Conservation (phyloP, 2,113 vertebrate species). For the Tricholaema leucomelas region DNA sequence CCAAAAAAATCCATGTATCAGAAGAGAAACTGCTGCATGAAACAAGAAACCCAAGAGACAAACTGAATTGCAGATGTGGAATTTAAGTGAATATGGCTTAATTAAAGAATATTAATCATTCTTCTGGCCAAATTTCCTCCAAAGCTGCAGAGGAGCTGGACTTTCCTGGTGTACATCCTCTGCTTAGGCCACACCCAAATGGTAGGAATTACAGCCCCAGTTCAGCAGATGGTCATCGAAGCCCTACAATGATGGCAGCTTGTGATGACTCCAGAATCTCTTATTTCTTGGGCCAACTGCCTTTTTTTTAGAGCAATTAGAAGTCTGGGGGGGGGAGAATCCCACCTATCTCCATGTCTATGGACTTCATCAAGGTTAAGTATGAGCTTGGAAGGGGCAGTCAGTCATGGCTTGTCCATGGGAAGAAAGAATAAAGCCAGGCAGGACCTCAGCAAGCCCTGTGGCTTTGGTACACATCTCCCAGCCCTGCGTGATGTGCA, state of each 20-base stretch:
- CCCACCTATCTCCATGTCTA: not conserved
- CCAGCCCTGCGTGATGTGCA: rapidly evolving
- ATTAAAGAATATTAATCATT: conserved; percentile 33
- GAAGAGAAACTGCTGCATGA: conserved; percentile 5
- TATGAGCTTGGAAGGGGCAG: not conserved
- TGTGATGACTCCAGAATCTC: not conserved
- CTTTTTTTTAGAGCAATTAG: not conserved
- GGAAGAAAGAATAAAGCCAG: not conserved
- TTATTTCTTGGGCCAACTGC: not conserved
- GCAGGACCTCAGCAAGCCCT: not conserved
- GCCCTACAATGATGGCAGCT: not conserved
- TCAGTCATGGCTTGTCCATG: not conserved
- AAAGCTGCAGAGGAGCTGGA: not conserved
- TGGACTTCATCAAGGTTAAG: rapidly evolving
- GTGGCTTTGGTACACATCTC: not conserved
- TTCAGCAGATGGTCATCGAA: not conserved
- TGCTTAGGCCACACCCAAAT: not conserved
- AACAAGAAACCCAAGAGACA: conserved; percentile 17
- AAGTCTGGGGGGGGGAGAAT: not conserved
- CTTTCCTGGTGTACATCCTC: not conserved
- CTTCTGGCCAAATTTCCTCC: not conserved
- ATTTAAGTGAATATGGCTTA: conserved; percentile 10
- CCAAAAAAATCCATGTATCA: not conserved
- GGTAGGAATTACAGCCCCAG: not conserved
- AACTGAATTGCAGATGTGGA: not conserved